A percentile compares a stretch with the other conserved stretches of the same genome.
Conservation (phyloP, 1,140 invertebrate genomes). For the Pararge aegeria region DNA sequence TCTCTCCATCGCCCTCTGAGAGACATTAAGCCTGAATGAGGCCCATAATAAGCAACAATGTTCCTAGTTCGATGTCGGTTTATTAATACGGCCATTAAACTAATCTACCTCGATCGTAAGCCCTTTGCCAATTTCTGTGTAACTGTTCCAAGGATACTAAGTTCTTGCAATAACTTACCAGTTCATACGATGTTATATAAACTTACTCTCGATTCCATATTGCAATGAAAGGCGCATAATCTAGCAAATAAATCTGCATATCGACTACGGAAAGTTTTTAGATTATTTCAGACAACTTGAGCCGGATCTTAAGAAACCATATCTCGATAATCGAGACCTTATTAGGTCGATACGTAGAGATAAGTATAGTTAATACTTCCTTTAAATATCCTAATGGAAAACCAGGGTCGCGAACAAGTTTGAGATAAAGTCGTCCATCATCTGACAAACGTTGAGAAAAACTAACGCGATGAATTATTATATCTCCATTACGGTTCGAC, state of each 20-base stretch:
- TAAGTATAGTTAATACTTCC: not conserved
- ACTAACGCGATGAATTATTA: slow-evolving; percentile 43
- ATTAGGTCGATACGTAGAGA: not conserved
- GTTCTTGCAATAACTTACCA: too few species aligned
- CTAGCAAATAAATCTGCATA: not conserved
- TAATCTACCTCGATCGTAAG: too few species aligned
- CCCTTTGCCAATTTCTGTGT: too few species aligned
- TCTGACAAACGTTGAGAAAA: slow-evolving; percentile 29
- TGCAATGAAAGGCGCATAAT: too few species aligned
- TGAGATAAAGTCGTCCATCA: slow-evolving; percentile 35
- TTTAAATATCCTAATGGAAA: not conserved
- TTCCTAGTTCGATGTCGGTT: too few species aligned
- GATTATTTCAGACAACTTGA: not conserved
- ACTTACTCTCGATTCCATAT: too few species aligned
- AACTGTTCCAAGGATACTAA: too few species aligned
- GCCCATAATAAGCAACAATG: too few species aligned
- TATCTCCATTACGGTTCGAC: slow-evolving; percentile 52
- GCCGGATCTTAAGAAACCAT: not conserved
- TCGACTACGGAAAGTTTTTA: not conserved
- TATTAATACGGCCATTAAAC: too few species aligned
- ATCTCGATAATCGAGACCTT: not conserved
- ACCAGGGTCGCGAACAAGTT: slow-evolving; percentile 9
- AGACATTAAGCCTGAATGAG: too few species aligned
- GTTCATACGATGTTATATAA: too few species aligned
- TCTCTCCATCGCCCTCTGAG: too few species aligned